phyloP scores from a whole-genome alignment of 2,797 vertebrate species.

The Myotis vivesi region DNA sequence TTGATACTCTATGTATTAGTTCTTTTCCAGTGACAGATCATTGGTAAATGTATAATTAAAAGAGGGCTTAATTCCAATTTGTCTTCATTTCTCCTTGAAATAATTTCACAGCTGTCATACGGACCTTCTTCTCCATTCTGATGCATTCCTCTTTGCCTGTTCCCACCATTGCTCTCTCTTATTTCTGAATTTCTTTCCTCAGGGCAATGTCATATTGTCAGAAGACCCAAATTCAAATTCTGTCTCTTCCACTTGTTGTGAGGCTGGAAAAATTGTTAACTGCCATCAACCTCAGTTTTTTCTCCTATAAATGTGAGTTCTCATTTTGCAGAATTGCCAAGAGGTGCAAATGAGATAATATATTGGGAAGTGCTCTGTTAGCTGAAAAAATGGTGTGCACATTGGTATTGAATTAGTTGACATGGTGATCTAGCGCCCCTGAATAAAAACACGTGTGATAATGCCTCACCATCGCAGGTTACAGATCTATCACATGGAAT shows the following conservation, averaged over 20 bases:
- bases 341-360: not conserved
- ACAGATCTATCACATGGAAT: not conserved
- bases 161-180: not conserved
- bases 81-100: slow-evolving; percentile 77
- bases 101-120: slow-evolving; percentile 58
- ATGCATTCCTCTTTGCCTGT: not conserved
- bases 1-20: slow-evolving; percentile 75
- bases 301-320: not conserved
- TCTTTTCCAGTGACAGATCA: slow-evolving; percentile 76
- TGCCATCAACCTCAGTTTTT: not conserved
- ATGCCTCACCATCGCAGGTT: not conserved
- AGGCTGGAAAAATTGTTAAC: not conserved
- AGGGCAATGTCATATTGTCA: not conserved
- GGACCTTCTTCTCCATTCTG: slow-evolving; percentile 21
- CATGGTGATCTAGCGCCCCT: not conserved
- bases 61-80: slow-evolving; percentile 76
- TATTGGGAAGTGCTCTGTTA: not conserved
- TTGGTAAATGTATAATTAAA: slow-evolving; percentile 78
- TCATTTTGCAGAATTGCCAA: not conserved
- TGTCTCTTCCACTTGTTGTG: not conserved
- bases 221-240: slow-evolving; percentile 37
- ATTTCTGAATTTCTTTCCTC: slow-evolving; percentile 33
- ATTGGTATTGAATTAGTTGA: not conserved
- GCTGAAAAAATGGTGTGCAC: not conserved
- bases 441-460: not conserved